Conservation (phyloP, 2,797 vertebrate species). For the Melanotaenia trifasciata region DNA sequence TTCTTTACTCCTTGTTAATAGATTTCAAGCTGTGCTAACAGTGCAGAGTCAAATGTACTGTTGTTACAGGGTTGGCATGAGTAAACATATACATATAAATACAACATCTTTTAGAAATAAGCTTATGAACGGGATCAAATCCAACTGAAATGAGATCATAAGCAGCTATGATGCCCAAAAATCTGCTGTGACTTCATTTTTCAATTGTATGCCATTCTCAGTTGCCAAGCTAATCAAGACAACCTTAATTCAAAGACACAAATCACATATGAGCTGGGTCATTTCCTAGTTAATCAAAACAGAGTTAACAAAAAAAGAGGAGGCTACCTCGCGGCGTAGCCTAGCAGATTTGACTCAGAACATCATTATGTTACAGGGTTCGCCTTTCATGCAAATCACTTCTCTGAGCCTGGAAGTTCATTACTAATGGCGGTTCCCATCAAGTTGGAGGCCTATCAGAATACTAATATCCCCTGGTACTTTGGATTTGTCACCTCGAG, state of each 20-base stretch:
- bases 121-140: slow-evolving; percentile 46
- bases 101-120: neutral
- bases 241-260: slow-evolving; percentile 60
- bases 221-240: slow-evolving; percentile 58
- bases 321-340: slow-evolving; percentile 38
- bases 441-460: slow-evolving; percentile 68
- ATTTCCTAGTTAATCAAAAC: slow-evolving; percentile 68
- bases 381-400: slow-evolving; percentile 80
- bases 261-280: slow-evolving; percentile 49
- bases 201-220: slow-evolving; percentile 45
- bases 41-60: neutral
- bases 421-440: slow-evolving; percentile 81
- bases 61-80: neutral
- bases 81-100: slow-evolving; percentile 8
- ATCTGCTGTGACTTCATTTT: slow-evolving; percentile 44
- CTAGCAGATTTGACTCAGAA: slow-evolving; percentile 72
- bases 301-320: slow-evolving; percentile 16
- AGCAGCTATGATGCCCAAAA: slow-evolving; percentile 32
- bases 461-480: slow-evolving; percentile 74
- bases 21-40: slow-evolving; percentile 9
- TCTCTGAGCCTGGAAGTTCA: slow-evolving; percentile 76
- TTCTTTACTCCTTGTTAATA: slow-evolving; percentile 23
- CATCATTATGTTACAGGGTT: slow-evolving; percentile 74
- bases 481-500: slow-evolving; percentile 72
- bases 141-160: slow-evolving; percentile 22